Conservation (phyloP, 2,888 invertebrate species). For the Cosmorhoe ocellata region DNA sequence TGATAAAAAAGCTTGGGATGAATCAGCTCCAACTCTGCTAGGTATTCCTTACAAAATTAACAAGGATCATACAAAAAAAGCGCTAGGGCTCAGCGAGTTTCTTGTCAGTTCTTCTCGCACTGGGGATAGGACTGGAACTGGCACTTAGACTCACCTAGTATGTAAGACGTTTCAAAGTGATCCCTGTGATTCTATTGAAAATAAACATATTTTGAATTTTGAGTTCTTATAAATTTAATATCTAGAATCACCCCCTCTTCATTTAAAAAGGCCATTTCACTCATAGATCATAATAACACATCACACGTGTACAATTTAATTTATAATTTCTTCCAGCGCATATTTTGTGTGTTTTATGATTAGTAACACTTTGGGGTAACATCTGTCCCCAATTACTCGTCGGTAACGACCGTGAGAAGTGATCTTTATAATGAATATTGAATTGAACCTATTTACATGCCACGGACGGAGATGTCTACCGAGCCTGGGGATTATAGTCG, state of each 20-base stretch:
- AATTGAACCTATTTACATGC: neutral
- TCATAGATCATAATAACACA: constrained; percentile 58
- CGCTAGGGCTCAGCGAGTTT: too few species aligned
- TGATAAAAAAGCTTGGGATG: too few species aligned
- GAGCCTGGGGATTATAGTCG: too few species aligned
- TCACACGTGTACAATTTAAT: constrained; percentile 58
- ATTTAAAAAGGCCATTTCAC: constrained; percentile 26
- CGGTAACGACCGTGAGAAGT: constrained; percentile 59
- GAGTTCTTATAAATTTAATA: constrained; percentile 4
- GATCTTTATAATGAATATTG: constrained; percentile 28
- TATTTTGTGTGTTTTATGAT: constrained; percentile 67
- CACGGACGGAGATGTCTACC: neutral
- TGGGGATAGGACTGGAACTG: too few species aligned
- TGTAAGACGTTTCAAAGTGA: too few species aligned
- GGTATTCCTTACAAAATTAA: too few species aligned
- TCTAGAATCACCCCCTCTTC: constrained; percentile 20
- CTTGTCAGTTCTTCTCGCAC: too few species aligned
- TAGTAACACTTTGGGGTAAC: constrained; percentile 49
- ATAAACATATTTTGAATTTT: too few species aligned
- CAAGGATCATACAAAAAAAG: too few species aligned
- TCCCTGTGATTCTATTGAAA: too few species aligned
- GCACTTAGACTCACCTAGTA: too few species aligned
- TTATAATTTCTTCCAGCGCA: constrained; percentile 54
- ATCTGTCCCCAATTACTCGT: constrained; percentile 65
- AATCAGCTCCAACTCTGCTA: too few species aligned